These are phyloP conservation scores for Electrona antarctica DNA, from an alignment of 2,113 vertebrate genomes.

Conservation along the genomic window DNA sequence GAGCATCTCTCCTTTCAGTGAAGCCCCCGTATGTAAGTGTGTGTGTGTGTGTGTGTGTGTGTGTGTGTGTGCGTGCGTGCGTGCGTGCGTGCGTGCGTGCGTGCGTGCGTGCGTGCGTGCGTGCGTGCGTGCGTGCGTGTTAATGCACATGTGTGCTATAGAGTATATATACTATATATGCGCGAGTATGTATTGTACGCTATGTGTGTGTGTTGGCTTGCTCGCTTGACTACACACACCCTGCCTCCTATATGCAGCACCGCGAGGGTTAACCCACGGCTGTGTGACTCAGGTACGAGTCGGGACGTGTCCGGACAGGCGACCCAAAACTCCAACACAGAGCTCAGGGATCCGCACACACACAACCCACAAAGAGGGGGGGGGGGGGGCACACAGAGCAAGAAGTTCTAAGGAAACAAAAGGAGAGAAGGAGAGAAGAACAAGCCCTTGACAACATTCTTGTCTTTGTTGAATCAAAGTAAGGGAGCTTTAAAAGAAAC, in stretches of 20 bases:
- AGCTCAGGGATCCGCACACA: slow-evolving; percentile 47
- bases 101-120: no score
- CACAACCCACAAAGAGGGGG: slow-evolving; percentile 53
- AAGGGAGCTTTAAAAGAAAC: slow-evolving; percentile 63
- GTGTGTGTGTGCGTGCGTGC: no score
- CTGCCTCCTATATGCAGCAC: slow-evolving; percentile 21
- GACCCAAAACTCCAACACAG: slow-evolving; percentile 58
- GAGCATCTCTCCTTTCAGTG: slow-evolving; percentile 7
- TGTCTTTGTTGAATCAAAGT: slow-evolving; percentile 76
- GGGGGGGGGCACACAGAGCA: slow-evolving; percentile 65
- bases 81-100: no score
- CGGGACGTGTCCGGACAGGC: slow-evolving; percentile 77
- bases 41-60: no score
- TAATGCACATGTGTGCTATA: no score
- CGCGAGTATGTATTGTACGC: no score
- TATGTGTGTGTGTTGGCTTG: no score
- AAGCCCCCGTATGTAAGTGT: slow-evolving; percentile 26
- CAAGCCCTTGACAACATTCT: slow-evolving; percentile 71
- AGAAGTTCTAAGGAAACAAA: slow-evolving; percentile 75
- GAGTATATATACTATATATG: no score
- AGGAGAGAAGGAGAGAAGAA: slow-evolving; percentile 61
- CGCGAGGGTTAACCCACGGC: slow-evolving; percentile 69
- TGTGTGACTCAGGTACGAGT: slow-evolving; percentile 70
- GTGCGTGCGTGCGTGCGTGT: no score
- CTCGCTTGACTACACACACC: no score